phyloP scores from a whole-genome alignment of 2,888 invertebrate species.

The Lithophane ornitopus region DNA sequence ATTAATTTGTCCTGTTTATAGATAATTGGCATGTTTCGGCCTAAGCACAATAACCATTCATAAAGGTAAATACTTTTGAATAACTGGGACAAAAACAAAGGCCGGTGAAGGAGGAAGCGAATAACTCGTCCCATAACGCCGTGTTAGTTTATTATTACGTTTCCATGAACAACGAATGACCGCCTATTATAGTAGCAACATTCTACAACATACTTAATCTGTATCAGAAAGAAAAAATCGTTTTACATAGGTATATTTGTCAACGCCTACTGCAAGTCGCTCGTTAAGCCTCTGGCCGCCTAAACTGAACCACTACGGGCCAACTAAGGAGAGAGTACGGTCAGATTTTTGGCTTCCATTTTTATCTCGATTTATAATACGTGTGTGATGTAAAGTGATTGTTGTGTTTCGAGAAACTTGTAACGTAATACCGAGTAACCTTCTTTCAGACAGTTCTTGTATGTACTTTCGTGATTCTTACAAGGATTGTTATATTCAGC shows the following conservation, averaged over 20 bases:
- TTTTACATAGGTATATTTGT: constrained; percentile 59
- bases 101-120: constrained; percentile 51
- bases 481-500: constrained; percentile 40
- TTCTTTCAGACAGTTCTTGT: constrained; percentile 42
- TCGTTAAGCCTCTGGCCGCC: constrained; percentile 36
- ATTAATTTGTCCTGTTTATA: constrained; percentile 14
- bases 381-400: constrained; percentile 55
- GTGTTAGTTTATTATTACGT: constrained; percentile 49
- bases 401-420: constrained; percentile 53
- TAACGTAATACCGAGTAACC: constrained; percentile 59
- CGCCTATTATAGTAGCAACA: constrained; percentile 56
- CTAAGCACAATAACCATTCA: constrained; percentile 21
- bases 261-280: constrained; percentile 60
- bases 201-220: constrained; percentile 62
- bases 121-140: constrained; percentile 56
- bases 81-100: constrained; percentile 46
- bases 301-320: constrained; percentile 45
- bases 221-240: constrained; percentile 55
- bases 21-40: constrained; percentile 9
- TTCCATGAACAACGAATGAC: constrained; percentile 26
- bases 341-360: constrained; percentile 48
- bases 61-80: constrained; percentile 20
- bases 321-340: constrained; percentile 51
- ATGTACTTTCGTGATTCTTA: constrained; percentile 45
- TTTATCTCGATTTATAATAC: constrained; percentile 35